phyloP scores from a whole-genome alignment of 2,797 vertebrate genomes.

The Tadarida brasiliensis region DNA sequence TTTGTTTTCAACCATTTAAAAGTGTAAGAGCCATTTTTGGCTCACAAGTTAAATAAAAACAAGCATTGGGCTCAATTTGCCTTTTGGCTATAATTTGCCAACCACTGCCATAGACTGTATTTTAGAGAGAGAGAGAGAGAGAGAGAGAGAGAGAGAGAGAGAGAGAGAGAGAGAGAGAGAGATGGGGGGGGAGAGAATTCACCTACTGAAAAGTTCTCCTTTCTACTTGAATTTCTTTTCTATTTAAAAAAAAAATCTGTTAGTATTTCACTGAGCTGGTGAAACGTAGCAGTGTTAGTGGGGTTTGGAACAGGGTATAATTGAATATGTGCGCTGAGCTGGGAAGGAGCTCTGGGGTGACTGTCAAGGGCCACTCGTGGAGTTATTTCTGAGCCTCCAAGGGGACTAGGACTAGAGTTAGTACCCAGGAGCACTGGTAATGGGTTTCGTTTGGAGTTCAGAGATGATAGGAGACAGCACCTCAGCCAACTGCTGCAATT shows the following conservation, averaged over 20 bases:
- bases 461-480: background rate
- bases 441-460: background rate
- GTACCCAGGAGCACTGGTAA: background rate
- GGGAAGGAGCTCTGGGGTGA: background rate
- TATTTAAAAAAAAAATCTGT: background rate
- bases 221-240: background rate
- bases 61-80: background rate
- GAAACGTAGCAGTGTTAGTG: background rate
- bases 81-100: background rate
- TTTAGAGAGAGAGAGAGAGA: background rate
- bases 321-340: background rate
- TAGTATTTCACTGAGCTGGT: background rate
- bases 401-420: rapidly evolving
- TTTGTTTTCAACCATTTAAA: background rate
- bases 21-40: background rate
- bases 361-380: background rate
- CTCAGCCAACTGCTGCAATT: background rate
- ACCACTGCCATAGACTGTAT: background rate
- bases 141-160: background rate
- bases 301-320: background rate
- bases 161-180: rapidly evolving
- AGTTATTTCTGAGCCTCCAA: background rate
- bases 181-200: background rate
- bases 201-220: background rate
- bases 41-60: background rate